phyloP scores from a whole-genome alignment of 2,888 invertebrate species.

The Rutpela maculata region DNA sequence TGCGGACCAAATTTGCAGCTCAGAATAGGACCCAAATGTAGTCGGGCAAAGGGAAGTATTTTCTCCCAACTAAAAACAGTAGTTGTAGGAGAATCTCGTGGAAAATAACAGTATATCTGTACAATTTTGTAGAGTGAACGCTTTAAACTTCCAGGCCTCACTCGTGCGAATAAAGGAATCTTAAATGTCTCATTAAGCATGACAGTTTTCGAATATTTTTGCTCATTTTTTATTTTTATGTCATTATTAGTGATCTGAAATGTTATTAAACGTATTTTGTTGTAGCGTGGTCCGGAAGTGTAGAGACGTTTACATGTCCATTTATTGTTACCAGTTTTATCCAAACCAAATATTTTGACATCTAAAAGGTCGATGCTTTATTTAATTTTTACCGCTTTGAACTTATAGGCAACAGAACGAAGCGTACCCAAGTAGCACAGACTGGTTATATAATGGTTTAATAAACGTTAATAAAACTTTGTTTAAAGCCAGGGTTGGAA shows the following conservation, averaged over 20 bases:
- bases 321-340: neutral
- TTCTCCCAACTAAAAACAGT: constrained; percentile 80
- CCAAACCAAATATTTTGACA: neutral
- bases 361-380: neutral
- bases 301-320: neutral
- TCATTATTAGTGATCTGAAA: neutral
- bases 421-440: too few species aligned
- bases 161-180: neutral
- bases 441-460: too few species aligned
- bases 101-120: constrained; percentile 72
- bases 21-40: constrained; percentile 83
- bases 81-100: constrained; percentile 74
- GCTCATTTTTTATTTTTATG: neutral
- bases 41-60: constrained; percentile 87
- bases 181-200: neutral
- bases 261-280: neutral
- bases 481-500: too few species aligned
- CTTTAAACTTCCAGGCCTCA: neutral
- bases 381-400: neutral
- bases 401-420: neutral
- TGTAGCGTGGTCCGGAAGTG: neutral
- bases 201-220: neutral
- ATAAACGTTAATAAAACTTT: too few species aligned
- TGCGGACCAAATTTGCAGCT: constrained; percentile 82
- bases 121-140: constrained; percentile 62